Base-by-base conservation (phyloP, 2,797 vertebrate genomes). In the Sebastes kiyomatsui region DNA sequence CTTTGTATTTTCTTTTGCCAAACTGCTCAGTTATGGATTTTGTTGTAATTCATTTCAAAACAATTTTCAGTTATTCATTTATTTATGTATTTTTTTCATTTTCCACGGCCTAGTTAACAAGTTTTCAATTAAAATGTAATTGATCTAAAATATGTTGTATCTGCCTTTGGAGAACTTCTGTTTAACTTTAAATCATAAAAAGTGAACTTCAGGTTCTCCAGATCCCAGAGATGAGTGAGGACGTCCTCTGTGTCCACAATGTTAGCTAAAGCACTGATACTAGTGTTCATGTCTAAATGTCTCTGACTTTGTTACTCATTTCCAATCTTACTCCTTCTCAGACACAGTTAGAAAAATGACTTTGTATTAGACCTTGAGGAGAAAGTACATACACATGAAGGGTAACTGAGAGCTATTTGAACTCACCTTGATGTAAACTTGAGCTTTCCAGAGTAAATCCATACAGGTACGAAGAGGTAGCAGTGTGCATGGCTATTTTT, bases 401-500 rank as follows among this genome's bases (percentile, higher is more conserved):
- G 10, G 22, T n/a, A 23, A 71, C 18, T 32, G 22, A 75, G 77
- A 20, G 23, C 16, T 65, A 35, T 72, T 33, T 67, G 8, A 77
- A 89, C 93, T 92, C 81, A 94, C 93, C 92, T 92, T 69, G 38
- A 55, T 69, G 72, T 71, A 75, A 79, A 72, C 71, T 74, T 79
- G 73, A 72, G 56, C 81, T 86, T 84, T 90, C 78, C 80, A 76
- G 82, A 85, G 81, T 67, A 85, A 91, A 87, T 81, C 73, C 77
- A 85, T 70, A 88, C 55, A 85, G 38, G 38, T 18, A 42, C 38
- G 38, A 6, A 42, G 14, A 67, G 76, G 54, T 33, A 35, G 46
- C 76, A 75, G 73, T 84, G 80, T 80, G 74, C 84, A 91, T 92
- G 82, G 72, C 82, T 91, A 83, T 77, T 83, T 93, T 85, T 80